Evolutionary conservation across 2,888 invertebrate genomes (phyloP).

Genomic region (Asteroscopus sphinx): DNA sequence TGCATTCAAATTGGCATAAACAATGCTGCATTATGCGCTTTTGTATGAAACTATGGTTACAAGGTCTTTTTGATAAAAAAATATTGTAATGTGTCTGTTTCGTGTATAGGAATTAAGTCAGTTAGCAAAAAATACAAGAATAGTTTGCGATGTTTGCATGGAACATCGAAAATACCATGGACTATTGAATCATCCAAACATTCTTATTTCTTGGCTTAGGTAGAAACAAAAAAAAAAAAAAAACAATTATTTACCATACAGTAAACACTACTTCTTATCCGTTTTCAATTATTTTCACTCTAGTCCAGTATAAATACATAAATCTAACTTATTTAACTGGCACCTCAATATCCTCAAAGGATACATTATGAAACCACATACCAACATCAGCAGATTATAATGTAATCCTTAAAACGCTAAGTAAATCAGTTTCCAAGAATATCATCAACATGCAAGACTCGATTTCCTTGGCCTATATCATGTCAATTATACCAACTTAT

Average conservation of each 20-base stretch:
- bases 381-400: constrained; percentile 13
- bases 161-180: too few species aligned
- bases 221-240: too few species aligned
- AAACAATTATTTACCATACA: too few species aligned
- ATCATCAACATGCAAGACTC: constrained; percentile 42
- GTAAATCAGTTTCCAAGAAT: constrained; percentile 50
- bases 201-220: too few species aligned
- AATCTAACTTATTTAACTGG: too few species aligned
- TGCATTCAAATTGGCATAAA: constrained; percentile 68
- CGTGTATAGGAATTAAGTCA: background rate
- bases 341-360: too few species aligned
- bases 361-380: constrained; percentile 11
- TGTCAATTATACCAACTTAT: constrained; percentile 17
- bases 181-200: too few species aligned
- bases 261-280: too few species aligned
- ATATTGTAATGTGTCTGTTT: constrained; percentile 30
- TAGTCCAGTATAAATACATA: too few species aligned
- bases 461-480: constrained; percentile 54
- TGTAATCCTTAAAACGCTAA: constrained; percentile 28
- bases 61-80: constrained; percentile 59
- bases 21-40: constrained; percentile 61
- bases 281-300: too few species aligned
- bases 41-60: constrained; percentile 42
- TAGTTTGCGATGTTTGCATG: background rate
- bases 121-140: background rate